Base-by-base conservation (phyloP, 2,113 vertebrate species). In the Pseudois nayaur region DNA sequence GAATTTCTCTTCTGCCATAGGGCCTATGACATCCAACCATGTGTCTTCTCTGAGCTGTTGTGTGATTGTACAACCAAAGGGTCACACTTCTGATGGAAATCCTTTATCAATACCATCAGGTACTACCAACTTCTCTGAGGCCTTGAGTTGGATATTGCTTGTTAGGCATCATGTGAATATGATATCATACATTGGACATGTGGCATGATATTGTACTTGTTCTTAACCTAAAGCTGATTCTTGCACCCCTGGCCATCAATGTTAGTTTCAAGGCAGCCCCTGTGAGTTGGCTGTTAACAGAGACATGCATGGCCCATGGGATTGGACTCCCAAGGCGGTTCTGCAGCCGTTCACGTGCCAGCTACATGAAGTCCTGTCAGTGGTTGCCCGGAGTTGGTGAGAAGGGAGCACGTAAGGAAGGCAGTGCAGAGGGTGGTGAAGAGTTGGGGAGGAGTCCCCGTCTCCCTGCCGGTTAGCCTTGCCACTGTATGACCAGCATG, bases 301-400 rank as follows among this genome's bases (percentile, higher is more conserved):
- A 55, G 36, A 33, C 3, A 3, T 4, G n/a, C 36, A 6, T 10
- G 13, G 27, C 15, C 78, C 14, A 27, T 64, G 45, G 59, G n/a
- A 40, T 52, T 55, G 36, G 40, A 33, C 57, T 52, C 76, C 31
- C 10, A 3, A 1, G 0, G 1, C n/a, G 8, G 36, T 33, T 94
- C 76, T 55, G 16, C 2, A 3, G 1, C 57, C 3, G 3, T n/a
- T 4, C 19, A 3, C 2, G 1, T 0, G 9, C 59, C 25, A 16
- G 7, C 54, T 45, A 0, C 2, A 1, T 3, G 8, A 64, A 1
- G 52, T 45, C 31, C 50, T 4, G 1, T 29, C 10, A 13, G 50
- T 3, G 4, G 36, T 4, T 10, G 15, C 25, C 31, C 16, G 25
- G n/a, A 4, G 2, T 15, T 81, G 33, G 3, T 9, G 4, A 89